Base-by-base conservation (phyloP, 2,888 invertebrate species). In the Torymus tubicola region DNA sequence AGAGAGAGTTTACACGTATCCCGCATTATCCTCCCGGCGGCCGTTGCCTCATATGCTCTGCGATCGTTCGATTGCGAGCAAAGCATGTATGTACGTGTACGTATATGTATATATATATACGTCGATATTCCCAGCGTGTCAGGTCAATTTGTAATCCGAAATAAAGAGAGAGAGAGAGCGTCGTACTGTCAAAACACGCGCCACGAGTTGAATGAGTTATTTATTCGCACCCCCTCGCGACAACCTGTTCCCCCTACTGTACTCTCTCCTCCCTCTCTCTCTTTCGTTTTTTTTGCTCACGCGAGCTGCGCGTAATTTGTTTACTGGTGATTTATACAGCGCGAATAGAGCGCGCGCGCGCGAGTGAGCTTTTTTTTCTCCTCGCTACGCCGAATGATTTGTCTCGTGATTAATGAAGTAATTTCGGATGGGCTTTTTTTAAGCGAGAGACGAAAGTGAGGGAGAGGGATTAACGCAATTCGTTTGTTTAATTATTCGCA, bases 141-240 rank as follows among this genome's bases (percentile, higher is more conserved):
- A 52, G 70, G 64, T 78, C 73, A 74, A 82, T 82, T 82, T 82
- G 79, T 77, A 80, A 77, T 76, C 63, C 55, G 53, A 69, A 75
- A 73, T 74, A 68, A 72, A 68, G 78, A 67, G 72, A 21, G 57
- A 13, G 50, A n/a, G 65, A 58, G 58, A 64, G 16, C 58, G 18
- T 31, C 53, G 55, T 4, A 8, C 63, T 67, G 21, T 67, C 52
- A 58, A 78, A 57, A 71, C 65, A 52, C 50, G 13, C 61, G 12
- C n/a, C 24, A 21, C 60, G 78, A 60, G 13, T 64, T 42, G 21
- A 52, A 53, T 68, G 73, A 53, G 64, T 79, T 79, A 74, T 78
- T 78, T 78, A 65, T 77, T 69, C 11, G 60, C 10, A 10, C 13
- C 52, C 18, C 42, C 42, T 5, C 42, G 8, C 42, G 42, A 42